Conservation (phyloP, 2,113 vertebrate species). For the Aplodontia rufa region DNA sequence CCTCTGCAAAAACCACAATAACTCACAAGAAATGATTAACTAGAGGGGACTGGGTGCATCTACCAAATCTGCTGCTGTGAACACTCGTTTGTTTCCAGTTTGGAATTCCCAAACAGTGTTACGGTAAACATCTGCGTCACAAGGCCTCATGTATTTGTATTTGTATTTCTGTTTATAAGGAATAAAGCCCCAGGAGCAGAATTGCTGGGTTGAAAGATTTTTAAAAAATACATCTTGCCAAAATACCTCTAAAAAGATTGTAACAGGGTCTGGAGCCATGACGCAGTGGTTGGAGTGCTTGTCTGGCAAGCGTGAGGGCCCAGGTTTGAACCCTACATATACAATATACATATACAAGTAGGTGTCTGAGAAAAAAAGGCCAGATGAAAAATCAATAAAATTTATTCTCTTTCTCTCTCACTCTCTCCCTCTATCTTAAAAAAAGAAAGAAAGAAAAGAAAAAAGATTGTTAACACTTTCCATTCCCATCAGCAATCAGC, state of each 20-base stretch:
- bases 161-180: neutral
- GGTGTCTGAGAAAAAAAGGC: too few species aligned
- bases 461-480: neutral
- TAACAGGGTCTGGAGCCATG: too few species aligned
- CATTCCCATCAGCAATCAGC: neutral
- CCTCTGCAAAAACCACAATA: neutral
- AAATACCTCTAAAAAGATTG: too few species aligned
- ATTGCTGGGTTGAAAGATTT: slow-evolving; percentile 12
- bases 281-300: too few species aligned
- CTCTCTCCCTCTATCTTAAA: too few species aligned
- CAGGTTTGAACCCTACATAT: too few species aligned
- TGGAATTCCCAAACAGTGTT: neutral
- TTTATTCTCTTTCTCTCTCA: too few species aligned
- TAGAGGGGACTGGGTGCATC: neutral
- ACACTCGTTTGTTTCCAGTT: neutral
- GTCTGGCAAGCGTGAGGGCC: too few species aligned
- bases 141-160: neutral
- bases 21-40: neutral
- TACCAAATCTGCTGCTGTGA: neutral
- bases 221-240: too few species aligned
- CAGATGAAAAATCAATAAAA: too few species aligned
- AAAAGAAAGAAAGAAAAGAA: too few species aligned
- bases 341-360: too few species aligned
- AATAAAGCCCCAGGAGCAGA: neutral
- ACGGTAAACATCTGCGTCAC: neutral